phyloP scores from a whole-genome alignment of 2,113 vertebrate genomes.

The Pomatostomus ruficeps region DNA sequence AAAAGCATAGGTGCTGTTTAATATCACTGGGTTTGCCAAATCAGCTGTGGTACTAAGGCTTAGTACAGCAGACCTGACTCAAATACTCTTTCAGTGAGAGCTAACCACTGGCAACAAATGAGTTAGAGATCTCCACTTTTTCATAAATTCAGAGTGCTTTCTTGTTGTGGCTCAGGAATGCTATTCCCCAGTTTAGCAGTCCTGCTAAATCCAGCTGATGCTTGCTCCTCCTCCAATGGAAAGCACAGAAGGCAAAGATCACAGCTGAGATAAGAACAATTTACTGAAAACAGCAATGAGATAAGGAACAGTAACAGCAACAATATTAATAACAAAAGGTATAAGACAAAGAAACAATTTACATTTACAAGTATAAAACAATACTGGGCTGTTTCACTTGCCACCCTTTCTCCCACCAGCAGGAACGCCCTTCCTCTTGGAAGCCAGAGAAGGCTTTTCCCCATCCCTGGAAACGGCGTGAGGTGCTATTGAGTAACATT shows the following conservation, averaged over 20 bases:
- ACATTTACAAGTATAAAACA: neutral
- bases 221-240: neutral
- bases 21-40: neutral
- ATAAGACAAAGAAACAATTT: neutral
- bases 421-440: neutral
- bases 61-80: neutral
- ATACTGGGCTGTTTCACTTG: neutral
- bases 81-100: neutral
- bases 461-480: neutral
- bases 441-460: neutral
- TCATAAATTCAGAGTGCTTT: neutral
- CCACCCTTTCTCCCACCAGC: neutral
- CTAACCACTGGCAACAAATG: neutral
- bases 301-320: neutral
- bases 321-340: neutral
- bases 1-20: neutral
- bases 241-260: neutral
- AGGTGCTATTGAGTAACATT: neutral
- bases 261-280: neutral
- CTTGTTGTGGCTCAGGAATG: neutral
- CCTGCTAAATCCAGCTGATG: neutral
- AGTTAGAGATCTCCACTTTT: neutral
- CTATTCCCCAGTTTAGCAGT: neutral
- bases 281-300: neutral
- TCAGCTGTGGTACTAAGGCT: neutral